phyloP scores from a whole-genome alignment of 1,140 invertebrate genomes.

The Bombus waltoni region DNA sequence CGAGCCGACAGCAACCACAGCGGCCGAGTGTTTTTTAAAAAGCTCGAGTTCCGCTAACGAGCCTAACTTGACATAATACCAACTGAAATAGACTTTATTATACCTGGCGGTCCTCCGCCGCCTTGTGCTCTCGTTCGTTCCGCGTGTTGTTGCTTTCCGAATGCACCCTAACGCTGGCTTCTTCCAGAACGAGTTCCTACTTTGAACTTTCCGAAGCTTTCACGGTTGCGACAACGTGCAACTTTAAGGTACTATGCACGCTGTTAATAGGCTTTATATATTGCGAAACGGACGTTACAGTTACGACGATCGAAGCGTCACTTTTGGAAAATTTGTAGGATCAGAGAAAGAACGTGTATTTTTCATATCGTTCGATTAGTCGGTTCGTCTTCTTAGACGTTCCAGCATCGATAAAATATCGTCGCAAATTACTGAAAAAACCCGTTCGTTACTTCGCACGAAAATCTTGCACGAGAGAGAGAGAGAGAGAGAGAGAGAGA shows the following conservation, averaged over 20 bases:
- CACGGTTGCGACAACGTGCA: too few relatives aligned
- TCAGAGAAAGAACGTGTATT: too few relatives aligned
- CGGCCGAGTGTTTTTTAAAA: conserved; percentile 77
- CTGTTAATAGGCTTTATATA: background rate
- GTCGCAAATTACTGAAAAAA: background rate
- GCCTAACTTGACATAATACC: conserved; percentile 82
- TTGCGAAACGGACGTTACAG: too few relatives aligned
- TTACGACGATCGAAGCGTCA: too few relatives aligned
- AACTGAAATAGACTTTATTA: conserved; percentile 81
- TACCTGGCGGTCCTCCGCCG: conserved; percentile 61
- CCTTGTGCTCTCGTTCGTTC: conserved; percentile 11
- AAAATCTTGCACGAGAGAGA: background rate
- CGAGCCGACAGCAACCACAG: conserved; percentile 77
- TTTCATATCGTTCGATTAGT: background rate
- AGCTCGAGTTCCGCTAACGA: conserved; percentile 80
- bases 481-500: too few relatives aligned
- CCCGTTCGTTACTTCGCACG: background rate
- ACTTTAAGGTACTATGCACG: background rate
- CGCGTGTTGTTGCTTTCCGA: background rate
- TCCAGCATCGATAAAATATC: background rate
- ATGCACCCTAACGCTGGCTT: background rate
- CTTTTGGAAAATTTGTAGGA: too few relatives aligned
- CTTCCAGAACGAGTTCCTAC: background rate
- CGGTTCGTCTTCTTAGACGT: background rate
- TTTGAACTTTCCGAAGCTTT: background rate